Evolutionary conservation across 2,888 invertebrate species (phyloP).

Genomic region (Sepiola atlantica): DNA sequence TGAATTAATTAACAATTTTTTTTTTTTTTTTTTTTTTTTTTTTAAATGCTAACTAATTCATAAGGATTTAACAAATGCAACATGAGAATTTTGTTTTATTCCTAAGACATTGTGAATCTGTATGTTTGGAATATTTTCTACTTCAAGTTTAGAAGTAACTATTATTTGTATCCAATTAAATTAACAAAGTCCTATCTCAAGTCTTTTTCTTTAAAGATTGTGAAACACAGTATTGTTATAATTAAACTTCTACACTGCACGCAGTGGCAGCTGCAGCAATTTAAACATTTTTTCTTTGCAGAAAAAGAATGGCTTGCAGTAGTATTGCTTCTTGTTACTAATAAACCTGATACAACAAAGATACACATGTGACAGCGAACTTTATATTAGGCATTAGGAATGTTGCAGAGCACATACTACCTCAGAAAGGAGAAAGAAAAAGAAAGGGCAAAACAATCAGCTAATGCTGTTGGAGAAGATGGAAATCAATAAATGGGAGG

Average conservation of each 20-base stretch:
- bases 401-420: slow-evolving; percentile 32
- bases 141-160: not conserved
- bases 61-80: too few relatives aligned
- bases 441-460: not conserved
- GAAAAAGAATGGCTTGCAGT: not conserved
- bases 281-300: not conserved
- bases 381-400: slow-evolving; percentile 32
- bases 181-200: not conserved
- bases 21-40: too few relatives aligned
- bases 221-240: not conserved
- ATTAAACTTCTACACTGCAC: not conserved
- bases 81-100: too few relatives aligned
- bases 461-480: slow-evolving; percentile 14
- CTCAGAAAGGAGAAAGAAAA: not conserved
- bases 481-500: slow-evolving; percentile 32
- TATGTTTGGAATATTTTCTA: not conserved
- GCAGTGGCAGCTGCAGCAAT: not conserved
- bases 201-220: not conserved
- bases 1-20: too few relatives aligned
- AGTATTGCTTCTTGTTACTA: not conserved
- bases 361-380: not conserved
- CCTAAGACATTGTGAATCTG: too few relatives aligned
- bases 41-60: too few relatives aligned
- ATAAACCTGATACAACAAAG: slow-evolving; percentile 32
- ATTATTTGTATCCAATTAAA: not conserved